These are phyloP conservation scores for Gambusia yucatana DNA, from an alignment of 2,797 vertebrate species.

Conservation along the genomic window DNA sequence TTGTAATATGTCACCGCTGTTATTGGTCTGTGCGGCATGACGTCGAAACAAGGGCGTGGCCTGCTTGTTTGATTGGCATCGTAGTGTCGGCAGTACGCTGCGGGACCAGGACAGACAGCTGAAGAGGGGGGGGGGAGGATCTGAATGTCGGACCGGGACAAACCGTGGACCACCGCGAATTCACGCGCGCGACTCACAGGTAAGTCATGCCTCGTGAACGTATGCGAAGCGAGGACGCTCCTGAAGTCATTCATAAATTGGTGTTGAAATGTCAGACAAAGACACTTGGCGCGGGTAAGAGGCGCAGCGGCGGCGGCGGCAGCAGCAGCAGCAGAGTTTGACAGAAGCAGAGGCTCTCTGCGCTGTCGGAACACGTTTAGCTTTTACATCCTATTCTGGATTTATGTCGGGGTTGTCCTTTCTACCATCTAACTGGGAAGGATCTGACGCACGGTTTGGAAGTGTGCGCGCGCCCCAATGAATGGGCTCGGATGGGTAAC, in stretches of 20 bases:
- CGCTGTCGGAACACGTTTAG: slow-evolving; percentile 13
- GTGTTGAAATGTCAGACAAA: slow-evolving; percentile 48
- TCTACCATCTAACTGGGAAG: slow-evolving; percentile 18
- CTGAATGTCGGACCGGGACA: slow-evolving; percentile 74
- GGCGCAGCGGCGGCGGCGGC: neutral
- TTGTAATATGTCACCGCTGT: slow-evolving; percentile 1
- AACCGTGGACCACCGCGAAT: slow-evolving; percentile 46
- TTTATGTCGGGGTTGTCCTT: slow-evolving; percentile 9
- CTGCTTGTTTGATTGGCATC: slow-evolving; percentile 71
- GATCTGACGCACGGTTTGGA: slow-evolving; percentile 20
- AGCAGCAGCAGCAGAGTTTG: slow-evolving; percentile 52
- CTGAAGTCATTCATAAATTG: slow-evolving; percentile 16
- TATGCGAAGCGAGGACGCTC: neutral
- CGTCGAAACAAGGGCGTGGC: slow-evolving; percentile 57
- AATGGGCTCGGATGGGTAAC: slow-evolving; percentile 60
- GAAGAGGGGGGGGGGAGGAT: slow-evolving; percentile 40
- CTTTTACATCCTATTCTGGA: slow-evolving; percentile 3
- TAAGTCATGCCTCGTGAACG: slow-evolving; percentile 50
- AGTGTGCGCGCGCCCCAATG: slow-evolving; percentile 52
- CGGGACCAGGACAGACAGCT: slow-evolving; percentile 77
- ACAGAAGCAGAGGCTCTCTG: slow-evolving; percentile 48
- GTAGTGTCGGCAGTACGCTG: slow-evolving; percentile 72
- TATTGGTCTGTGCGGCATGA: slow-evolving; percentile 54
- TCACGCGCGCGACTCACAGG: slow-evolving; percentile 55
- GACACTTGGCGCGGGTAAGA: slow-evolving; percentile 48